These are phyloP conservation scores for Hippoglossus stenolepis DNA, from an alignment of 2,113 vertebrate genomes.

Conservation along the genomic window DNA sequence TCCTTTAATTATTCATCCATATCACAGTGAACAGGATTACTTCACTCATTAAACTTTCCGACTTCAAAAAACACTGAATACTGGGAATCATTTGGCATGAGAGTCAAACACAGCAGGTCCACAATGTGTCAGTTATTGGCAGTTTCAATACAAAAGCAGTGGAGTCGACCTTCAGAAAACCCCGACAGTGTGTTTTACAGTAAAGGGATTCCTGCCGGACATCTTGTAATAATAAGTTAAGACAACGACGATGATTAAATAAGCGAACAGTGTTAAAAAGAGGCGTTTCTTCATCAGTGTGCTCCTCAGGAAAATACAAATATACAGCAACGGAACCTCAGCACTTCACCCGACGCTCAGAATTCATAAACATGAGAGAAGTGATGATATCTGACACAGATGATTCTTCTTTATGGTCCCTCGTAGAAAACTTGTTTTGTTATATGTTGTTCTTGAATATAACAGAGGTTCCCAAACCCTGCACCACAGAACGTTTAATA, in stretches of 20 bases:
- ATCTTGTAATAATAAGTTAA: slow-evolving; percentile 6
- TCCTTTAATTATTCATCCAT: neutral
- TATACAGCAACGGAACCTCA: neutral
- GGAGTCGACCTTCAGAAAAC: neutral
- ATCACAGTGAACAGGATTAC: slow-evolving; percentile 12
- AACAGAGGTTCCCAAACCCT: too few relatives aligned
- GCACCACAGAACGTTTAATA: too few relatives aligned
- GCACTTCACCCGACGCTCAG: neutral
- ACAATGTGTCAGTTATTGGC: slow-evolving; percentile 32
- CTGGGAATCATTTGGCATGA: slow-evolving; percentile 57
- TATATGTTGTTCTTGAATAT: too few relatives aligned
- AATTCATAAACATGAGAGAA: neutral
- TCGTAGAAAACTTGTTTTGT: neutral
- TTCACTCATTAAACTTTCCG: slow-evolving; percentile 9
- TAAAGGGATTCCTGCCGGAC: slow-evolving; percentile 35
- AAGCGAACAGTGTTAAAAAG: slow-evolving; percentile 18
- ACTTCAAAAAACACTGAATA: slow-evolving; percentile 34
- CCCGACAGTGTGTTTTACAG: neutral
- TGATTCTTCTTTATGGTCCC: neutral
- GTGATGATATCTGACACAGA: neutral
- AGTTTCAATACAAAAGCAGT: slow-evolving; percentile 35
- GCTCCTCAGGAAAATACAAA: neutral
- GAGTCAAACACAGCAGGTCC: slow-evolving; percentile 15
- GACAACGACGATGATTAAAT: slow-evolving; percentile 3
- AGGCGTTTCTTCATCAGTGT: slow-evolving; percentile 44